These are phyloP conservation scores for Lerista edwardsae DNA, from an alignment of 2,797 vertebrate genomes.

Conservation along the genomic window DNA sequence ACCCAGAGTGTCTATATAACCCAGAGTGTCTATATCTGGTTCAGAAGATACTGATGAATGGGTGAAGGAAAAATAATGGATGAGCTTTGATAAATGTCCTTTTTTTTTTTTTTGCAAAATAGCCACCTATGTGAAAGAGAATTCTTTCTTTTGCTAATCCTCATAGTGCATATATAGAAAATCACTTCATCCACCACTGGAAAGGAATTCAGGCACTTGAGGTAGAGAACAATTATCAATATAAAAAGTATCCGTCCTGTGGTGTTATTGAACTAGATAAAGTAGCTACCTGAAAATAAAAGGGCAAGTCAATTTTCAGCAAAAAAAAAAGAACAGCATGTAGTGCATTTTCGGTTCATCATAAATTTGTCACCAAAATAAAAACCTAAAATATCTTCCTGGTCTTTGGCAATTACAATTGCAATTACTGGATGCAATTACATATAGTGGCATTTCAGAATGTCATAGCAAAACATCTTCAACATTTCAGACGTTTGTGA, in stretches of 20 bases:
- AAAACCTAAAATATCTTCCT: background rate
- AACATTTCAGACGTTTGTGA: conserved; percentile 33
- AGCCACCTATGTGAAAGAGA: background rate
- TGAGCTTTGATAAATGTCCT: background rate
- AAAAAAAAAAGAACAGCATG: background rate
- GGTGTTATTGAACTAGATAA: conserved; percentile 32
- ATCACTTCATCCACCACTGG: conserved; percentile 19
- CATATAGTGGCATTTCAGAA: conserved; percentile 32
- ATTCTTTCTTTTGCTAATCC: background rate
- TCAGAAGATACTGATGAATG: background rate
- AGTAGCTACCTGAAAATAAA: conserved; percentile 5
- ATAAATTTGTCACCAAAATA: conserved; percentile 20
- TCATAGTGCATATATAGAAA: conserved; percentile 6
- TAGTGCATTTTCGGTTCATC: conserved; percentile 26
- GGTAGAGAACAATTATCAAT: background rate
- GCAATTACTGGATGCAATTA: conserved; percentile 1
- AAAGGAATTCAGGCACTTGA: background rate
- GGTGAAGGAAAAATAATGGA: background rate
- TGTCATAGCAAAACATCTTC: conserved; percentile 21
- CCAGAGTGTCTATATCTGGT: background rate
- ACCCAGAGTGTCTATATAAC: background rate
- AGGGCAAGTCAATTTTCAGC: conserved; percentile 18
- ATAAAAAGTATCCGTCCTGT: conserved; percentile 14
- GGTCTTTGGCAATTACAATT: conserved; percentile 12
- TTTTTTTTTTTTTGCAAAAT: background rate